phyloP scores from a whole-genome alignment of 1,140 invertebrate species.

The Solen grandis region DNA sequence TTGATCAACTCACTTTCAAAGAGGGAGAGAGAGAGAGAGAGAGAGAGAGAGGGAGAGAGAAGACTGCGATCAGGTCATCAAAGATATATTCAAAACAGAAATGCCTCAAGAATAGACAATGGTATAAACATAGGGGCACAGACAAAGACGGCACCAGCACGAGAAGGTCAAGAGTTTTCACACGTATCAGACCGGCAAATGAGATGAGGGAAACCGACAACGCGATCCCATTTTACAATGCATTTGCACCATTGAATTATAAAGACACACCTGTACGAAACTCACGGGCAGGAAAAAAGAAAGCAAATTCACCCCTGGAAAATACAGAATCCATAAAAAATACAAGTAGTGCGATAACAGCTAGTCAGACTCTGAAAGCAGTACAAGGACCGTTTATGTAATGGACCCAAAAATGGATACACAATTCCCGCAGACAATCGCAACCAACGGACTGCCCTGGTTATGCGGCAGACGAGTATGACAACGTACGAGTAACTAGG shows the following conservation, averaged over 20 bases:
- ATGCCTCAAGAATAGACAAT: neutral
- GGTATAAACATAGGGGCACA: neutral
- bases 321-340: neutral
- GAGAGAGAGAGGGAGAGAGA: neutral
- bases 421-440: neutral
- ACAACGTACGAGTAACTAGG: neutral
- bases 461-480: neutral
- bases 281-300: neutral
- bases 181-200: neutral
- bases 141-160: neutral
- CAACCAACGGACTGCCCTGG: neutral
- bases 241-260: neutral
- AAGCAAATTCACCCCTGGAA: constrained; percentile 4
- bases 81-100: constrained; percentile 11
- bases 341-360: neutral
- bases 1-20: neutral
- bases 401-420: neutral
- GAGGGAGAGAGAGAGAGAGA: too few relatives aligned
- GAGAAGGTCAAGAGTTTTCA: neutral
- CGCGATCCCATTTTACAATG: neutral
- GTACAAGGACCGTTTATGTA: neutral
- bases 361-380: neutral
- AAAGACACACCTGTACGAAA: neutral
- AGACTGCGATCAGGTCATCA: constrained; percentile 5
- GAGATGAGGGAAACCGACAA: too few relatives aligned